phyloP scores from a whole-genome alignment of 1,140 invertebrate genomes.

The Coptotermes formosanus region DNA sequence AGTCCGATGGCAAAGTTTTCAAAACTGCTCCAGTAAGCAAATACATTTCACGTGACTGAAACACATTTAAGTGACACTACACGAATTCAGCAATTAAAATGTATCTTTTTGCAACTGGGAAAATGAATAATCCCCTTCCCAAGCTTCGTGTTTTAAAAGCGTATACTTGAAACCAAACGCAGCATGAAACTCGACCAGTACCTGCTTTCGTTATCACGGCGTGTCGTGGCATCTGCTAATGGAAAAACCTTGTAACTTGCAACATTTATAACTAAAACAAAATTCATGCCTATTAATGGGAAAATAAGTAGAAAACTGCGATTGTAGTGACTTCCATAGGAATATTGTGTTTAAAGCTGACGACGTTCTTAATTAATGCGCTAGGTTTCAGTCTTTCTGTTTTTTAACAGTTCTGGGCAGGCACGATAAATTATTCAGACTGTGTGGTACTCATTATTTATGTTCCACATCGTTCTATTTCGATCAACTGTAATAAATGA shows the following conservation, averaged over 20 bases:
- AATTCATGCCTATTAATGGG: not conserved
- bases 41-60: too few relatives aligned
- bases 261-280: not conserved
- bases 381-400: not conserved
- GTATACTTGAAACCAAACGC: not conserved
- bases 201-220: not conserved
- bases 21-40: too few relatives aligned
- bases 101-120: not conserved
- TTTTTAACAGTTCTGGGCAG: not conserved
- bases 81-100: not conserved
- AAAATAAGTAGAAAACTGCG: not conserved
- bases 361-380: not conserved
- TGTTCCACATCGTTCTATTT: not conserved
- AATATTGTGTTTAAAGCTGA: not conserved
- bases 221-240: not conserved
- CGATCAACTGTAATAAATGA: not conserved
- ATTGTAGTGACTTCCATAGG: not conserved
- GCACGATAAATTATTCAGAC: not conserved
- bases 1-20: too few relatives aligned
- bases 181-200: not conserved
- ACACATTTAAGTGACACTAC: too few relatives aligned
- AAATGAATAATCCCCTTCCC: not conserved
- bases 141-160: not conserved
- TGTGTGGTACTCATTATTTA: not conserved
- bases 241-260: conserved; percentile 10